These are phyloP conservation scores for Podotricha telesiphe DNA, from an alignment of 2,888 invertebrate species.

Conservation along the genomic window DNA sequence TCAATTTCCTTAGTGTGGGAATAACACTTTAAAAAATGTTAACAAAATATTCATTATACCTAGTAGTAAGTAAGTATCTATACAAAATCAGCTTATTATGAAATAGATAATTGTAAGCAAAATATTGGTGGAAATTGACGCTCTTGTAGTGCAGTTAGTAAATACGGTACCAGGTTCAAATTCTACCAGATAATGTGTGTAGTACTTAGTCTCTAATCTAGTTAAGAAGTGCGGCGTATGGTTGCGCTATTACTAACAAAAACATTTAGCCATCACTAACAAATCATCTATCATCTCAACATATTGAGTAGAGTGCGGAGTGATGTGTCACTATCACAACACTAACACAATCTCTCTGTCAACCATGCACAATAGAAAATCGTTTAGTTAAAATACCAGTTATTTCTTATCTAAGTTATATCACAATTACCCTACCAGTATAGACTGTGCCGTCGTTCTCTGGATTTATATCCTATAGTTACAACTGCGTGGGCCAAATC, in stretches of 20 bases:
- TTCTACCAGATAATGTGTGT: neutral
- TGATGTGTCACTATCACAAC: neutral
- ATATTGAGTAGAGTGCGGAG: neutral
- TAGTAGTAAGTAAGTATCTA: too few species aligned
- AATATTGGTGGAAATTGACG: too few species aligned
- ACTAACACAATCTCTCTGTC: too few species aligned
- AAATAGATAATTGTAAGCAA: too few species aligned
- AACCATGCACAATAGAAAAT: neutral
- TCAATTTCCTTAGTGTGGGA: too few species aligned
- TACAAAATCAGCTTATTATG: too few species aligned
- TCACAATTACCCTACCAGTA: slow-evolving; percentile 16
- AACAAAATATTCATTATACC: too few species aligned
- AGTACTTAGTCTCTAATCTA: too few species aligned
- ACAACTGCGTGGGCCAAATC: slow-evolving; percentile 68
- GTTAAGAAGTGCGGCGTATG: neutral
- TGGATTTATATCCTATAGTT: slow-evolving; percentile 81
- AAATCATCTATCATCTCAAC: too few species aligned
- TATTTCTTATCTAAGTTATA: slow-evolving; percentile 3
- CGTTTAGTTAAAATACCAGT: neutral
- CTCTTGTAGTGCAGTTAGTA: too few species aligned
- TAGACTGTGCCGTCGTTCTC: slow-evolving; percentile 59
- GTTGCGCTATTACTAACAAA: neutral
- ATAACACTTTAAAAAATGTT: too few species aligned
- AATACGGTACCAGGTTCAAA: neutral
- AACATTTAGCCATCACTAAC: too few species aligned